phyloP scores from a whole-genome alignment of 2,888 invertebrate species.

The Folsomia manolachei region DNA sequence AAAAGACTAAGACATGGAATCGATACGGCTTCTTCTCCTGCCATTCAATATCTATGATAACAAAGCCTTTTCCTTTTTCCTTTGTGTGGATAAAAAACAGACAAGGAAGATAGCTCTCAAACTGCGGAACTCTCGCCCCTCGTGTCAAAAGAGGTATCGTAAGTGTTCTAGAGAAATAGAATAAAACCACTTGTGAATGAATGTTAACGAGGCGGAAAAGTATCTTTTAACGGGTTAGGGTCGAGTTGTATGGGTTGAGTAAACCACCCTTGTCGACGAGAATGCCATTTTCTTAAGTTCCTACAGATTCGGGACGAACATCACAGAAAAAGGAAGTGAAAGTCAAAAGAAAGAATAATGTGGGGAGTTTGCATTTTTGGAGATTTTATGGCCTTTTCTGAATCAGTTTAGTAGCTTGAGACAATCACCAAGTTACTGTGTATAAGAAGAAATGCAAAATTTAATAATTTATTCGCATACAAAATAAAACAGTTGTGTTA shows the following conservation, averaged over 20 bases:
- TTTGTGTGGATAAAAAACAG: background rate
- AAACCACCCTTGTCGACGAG: background rate
- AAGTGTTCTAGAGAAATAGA: background rate
- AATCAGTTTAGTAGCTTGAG: background rate
- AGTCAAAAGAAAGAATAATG: background rate
- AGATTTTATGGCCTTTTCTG: background rate
- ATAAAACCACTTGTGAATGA: conserved; percentile 9
- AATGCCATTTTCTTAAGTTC: too few species aligned
- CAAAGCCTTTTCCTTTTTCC: background rate
- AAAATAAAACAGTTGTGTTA: too few species aligned
- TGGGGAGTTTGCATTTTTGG: background rate
- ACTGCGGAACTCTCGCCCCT: background rate
- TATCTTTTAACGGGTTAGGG: conserved; percentile 5
- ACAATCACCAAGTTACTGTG: background rate
- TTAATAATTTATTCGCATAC: background rate
- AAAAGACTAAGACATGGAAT: background rate
- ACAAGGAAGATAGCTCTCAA: background rate
- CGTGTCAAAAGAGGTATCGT: background rate
- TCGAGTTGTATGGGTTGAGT: background rate
- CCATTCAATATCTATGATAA: background rate
- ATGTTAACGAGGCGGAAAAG: background rate
- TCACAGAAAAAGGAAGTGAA: too few species aligned
- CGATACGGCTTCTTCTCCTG: background rate
- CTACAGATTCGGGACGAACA: too few species aligned
- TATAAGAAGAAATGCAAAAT: background rate